Base-by-base conservation (phyloP, 2,888 invertebrate species). In the Tetheella fluctuosa region DNA sequence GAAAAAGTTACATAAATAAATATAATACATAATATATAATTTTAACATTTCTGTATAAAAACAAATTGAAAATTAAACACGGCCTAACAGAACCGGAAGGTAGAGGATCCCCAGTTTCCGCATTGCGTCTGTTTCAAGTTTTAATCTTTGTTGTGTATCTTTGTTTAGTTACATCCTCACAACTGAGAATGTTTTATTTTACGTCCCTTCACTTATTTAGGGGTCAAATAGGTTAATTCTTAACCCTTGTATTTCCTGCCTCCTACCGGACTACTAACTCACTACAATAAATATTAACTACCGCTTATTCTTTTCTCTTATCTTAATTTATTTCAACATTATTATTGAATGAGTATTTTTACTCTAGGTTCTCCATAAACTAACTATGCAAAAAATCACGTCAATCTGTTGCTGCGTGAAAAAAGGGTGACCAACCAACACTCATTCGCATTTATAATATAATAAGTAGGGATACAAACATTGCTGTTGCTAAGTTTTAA, bases 111-210 rank as follows among this genome's bases (percentile, higher is more conserved):
- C 59, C 68, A 63, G 60, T 59, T 69, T 73, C 71, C 73, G 71
- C 73, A 73, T 69, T 73, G 73, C 73, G 73, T 72, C 67, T 67
- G 23, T 67, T 69, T 15, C n/a, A 54, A 54, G 28, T 62, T 61
- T 59, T 62, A 60, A 60, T 58, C 59, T 58, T 65, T 59, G 63
- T 58, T 68, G 64, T 58, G 61, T 59, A 28, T 55, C 55, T 55
- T 55, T 55, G 20, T 37, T 55, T 37, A 15, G 54, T 48, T 48
- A 2, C 8, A 48, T 15, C 7, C 48, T 48, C 48, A 48, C 48
- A 20, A 48, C 10, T 48, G 20, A 48, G 48, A 48, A 48, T 48
- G 48, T 48, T 48, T 48, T 48, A 48, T 48, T 48, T 3, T 20
- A 10, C 48, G 48, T 48, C 20, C 48, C 48, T 48, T 48, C 48